Conservation (phyloP, 2,888 invertebrate species). For the Pammene aurita region DNA sequence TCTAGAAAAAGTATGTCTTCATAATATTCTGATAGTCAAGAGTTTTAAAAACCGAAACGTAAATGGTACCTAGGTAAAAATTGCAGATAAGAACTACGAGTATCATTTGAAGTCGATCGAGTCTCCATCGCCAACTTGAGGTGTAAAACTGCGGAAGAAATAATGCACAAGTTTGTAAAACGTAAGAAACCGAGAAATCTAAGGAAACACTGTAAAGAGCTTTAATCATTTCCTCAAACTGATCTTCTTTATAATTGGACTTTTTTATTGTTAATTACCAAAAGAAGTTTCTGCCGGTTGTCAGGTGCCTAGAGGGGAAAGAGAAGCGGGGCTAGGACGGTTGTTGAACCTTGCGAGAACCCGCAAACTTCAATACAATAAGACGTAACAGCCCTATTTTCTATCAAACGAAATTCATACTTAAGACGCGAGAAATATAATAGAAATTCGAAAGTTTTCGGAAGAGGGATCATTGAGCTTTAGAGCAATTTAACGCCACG, state of each 20-base stretch:
- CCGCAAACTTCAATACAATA: conserved; percentile 49
- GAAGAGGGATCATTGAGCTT: conserved; percentile 80
- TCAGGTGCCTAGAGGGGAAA: conserved; percentile 56
- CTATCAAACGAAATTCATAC: conserved; percentile 51
- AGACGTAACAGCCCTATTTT: conserved; percentile 51
- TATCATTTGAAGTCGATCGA: background rate
- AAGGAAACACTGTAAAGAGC: conserved; percentile 36
- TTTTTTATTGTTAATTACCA: conserved; percentile 72
- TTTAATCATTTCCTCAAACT: conserved; percentile 61
- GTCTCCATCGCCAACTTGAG: background rate
- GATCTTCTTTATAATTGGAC: conserved; percentile 62
- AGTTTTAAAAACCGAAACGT: too few relatives aligned
- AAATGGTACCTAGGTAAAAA: too few relatives aligned
- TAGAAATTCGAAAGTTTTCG: conserved; percentile 51
- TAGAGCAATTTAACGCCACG: conserved; percentile 66
- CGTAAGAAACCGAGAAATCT: conserved; percentile 37
- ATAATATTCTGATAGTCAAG: too few relatives aligned
- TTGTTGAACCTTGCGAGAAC: conserved; percentile 71
- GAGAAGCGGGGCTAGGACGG: conserved; percentile 76
- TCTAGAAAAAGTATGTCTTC: too few relatives aligned
- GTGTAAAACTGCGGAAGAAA: conserved; percentile 11
- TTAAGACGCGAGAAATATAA: conserved; percentile 50
- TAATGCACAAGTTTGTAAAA: conserved; percentile 9
- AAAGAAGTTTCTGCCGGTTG: conserved; percentile 63
- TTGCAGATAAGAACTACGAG: too few relatives aligned